A percentile compares a stretch with the other conserved stretches of the same genome.
Evolutionary conservation across 2,888 invertebrate genomes (phyloP).

Genomic region (Cantharis rustica): DNA sequence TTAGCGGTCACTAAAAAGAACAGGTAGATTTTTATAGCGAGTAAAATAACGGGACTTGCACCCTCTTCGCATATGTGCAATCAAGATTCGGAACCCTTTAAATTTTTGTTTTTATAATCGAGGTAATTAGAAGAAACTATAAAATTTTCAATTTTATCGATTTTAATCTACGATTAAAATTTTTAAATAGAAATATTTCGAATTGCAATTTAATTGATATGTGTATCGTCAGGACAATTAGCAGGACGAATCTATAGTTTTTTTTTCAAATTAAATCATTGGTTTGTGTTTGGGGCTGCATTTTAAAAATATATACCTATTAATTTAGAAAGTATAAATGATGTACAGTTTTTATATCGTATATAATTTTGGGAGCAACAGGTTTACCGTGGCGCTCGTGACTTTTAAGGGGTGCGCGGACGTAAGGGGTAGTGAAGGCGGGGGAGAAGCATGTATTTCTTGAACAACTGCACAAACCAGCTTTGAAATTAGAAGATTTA

Average conservation of each 20-base stretch:
- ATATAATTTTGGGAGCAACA: constrained; percentile 52
- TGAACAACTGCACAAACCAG: constrained; percentile 52
- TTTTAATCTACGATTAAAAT: not conserved
- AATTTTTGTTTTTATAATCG: constrained; percentile 4
- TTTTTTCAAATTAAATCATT: constrained; percentile 13
- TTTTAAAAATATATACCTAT: constrained; percentile 31
- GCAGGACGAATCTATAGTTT: not conserved
- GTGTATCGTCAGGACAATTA: not conserved
- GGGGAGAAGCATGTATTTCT: constrained; percentile 36
- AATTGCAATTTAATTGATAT: not conserved
- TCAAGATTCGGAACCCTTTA: constrained; percentile 12
- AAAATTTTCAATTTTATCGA: not conserved
- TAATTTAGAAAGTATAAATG: constrained; percentile 33
- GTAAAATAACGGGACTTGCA: constrained; percentile 24
- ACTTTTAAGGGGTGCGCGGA: constrained; percentile 39
- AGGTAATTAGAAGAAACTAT: constrained; percentile 6
- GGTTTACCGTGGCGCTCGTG: constrained; percentile 48
- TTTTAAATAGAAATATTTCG: not conserved
- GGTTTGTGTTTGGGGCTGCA: constrained; percentile 7
- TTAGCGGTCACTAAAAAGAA: constrained; percentile 7
- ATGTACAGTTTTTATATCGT: constrained; percentile 29
- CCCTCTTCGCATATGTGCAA: constrained; percentile 6
- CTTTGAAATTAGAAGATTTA: constrained; percentile 52
- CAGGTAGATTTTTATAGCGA: constrained; percentile 25
- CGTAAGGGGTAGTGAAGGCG: constrained; percentile 30